Percentiles rank a stretch among this genome's conserved stretches.
Evolutionary conservation across 2,113 vertebrate species (phyloP).

Genomic region (Thunnus thynnus): DNA sequence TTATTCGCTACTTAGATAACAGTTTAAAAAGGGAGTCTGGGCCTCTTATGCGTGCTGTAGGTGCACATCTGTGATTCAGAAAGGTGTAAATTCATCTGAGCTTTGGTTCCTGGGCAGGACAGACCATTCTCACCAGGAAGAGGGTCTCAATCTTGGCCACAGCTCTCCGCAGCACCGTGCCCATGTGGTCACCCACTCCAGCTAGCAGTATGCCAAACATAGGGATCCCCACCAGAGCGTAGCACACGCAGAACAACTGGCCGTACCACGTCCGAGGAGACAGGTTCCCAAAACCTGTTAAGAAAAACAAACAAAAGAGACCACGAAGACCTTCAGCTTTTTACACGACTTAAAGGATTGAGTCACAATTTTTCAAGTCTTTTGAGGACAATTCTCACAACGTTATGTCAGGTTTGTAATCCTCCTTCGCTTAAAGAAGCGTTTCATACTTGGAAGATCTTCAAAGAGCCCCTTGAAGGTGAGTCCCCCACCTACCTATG

Average conservation of each 20-base stretch:
- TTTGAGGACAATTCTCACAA: no score
- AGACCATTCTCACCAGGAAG: slow-evolving; percentile 88
- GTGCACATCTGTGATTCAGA: neutral
- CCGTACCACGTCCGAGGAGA: slow-evolving; percentile 88
- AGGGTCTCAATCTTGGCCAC: slow-evolving; percentile 91
- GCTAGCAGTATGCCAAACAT: slow-evolving; percentile 94
- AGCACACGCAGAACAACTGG: slow-evolving; percentile 92
- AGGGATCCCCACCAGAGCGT: slow-evolving; percentile 92
- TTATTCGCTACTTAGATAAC: neutral
- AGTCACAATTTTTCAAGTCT: no score
- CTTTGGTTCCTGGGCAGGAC: slow-evolving; percentile 36
- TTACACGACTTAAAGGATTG: neutral
- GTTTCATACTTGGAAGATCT: neutral
- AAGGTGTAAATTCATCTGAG: slow-evolving; percentile 1
- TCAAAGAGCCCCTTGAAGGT: neutral
- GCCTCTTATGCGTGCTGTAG: neutral
- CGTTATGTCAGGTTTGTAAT: no score
- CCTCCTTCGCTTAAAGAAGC: no score
- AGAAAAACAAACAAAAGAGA: neutral
- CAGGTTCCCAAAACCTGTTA: slow-evolving; percentile 90
- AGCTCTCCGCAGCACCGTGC: slow-evolving; percentile 88
- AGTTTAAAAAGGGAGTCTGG: neutral
- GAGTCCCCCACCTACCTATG: slow-evolving; percentile 82
- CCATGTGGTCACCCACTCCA: slow-evolving; percentile 92
- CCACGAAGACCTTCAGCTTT: neutral